phyloP scores from a whole-genome alignment of 2,888 invertebrate genomes.

The Apamea crenata region DNA sequence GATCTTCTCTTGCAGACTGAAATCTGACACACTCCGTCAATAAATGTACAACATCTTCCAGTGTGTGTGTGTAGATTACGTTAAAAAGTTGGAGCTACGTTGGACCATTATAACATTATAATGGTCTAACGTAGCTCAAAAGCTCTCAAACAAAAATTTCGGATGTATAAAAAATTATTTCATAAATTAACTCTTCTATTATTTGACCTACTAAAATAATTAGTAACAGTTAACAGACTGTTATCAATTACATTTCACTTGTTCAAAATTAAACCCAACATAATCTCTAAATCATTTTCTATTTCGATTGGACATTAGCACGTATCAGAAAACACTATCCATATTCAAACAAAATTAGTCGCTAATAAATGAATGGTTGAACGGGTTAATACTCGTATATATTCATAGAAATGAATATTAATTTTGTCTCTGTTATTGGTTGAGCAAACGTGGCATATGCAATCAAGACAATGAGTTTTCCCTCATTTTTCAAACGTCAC shows the following conservation, averaged over 20 bases:
- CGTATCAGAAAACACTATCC: conserved; percentile 40
- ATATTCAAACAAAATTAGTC: conserved; percentile 41
- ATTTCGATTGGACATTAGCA: conserved; percentile 42
- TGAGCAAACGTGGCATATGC: conserved; percentile 20
- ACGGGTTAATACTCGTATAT: conserved; percentile 33
- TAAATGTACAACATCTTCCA: no score
- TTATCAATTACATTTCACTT: conserved; percentile 12
- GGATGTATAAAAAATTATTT: no score
- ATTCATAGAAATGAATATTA: conserved; percentile 54
- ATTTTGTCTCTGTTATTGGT: conserved; percentile 28
- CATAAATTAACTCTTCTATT: neutral
- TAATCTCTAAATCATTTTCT: conserved; percentile 32
- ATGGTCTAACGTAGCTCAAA: no score
- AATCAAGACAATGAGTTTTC: conserved; percentile 31
- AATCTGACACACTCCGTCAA: no score
- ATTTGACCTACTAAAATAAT: conserved; percentile 20
- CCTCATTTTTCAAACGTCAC: conserved; percentile 39
- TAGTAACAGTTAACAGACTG: conserved; percentile 10
- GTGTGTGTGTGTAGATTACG: no score
- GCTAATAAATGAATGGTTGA: conserved; percentile 44
- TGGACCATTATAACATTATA: neutral
- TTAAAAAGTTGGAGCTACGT: neutral
- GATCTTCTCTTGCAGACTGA: no score
- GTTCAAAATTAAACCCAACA: conserved; percentile 6
- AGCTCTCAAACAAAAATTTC: no score